These are phyloP conservation scores for Grammomys surdaster DNA, from an alignment of 2,113 vertebrate genomes.

Conservation along the genomic window DNA sequence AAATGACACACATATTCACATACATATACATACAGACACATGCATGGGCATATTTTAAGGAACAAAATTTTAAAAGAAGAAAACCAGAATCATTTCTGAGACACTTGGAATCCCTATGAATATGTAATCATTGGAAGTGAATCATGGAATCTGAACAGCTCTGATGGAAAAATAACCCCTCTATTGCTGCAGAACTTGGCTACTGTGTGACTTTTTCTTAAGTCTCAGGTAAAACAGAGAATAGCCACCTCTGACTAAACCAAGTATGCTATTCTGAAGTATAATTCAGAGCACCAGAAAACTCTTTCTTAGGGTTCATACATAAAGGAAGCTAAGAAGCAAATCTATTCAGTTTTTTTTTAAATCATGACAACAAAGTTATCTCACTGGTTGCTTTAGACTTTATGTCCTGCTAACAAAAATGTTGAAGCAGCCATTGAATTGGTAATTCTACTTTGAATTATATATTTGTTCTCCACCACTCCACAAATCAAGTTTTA, in stretches of 20 bases:
- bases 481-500: not conserved
- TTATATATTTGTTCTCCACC: not conserved
- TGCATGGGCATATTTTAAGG: not conserved
- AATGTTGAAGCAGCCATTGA: not conserved
- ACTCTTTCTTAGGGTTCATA: not conserved
- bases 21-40: no score
- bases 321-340: not conserved
- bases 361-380: not conserved
- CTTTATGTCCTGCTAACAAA: not conserved
- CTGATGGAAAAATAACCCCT: no score
- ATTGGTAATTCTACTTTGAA: not conserved
- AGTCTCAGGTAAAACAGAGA: no score
- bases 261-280: not conserved
- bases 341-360: not conserved
- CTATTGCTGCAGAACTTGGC: no score
- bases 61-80: not conserved
- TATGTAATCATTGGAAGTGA: not conserved
- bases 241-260: no score
- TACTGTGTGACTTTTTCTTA: no score
- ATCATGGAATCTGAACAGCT: no score
- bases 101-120: not conserved
- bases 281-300: not conserved
- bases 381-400: not conserved
- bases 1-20: not conserved
- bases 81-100: not conserved